Evolutionary conservation across 2,888 invertebrate genomes (phyloP).

Genomic region (Sarcophaga subvicina): DNA sequence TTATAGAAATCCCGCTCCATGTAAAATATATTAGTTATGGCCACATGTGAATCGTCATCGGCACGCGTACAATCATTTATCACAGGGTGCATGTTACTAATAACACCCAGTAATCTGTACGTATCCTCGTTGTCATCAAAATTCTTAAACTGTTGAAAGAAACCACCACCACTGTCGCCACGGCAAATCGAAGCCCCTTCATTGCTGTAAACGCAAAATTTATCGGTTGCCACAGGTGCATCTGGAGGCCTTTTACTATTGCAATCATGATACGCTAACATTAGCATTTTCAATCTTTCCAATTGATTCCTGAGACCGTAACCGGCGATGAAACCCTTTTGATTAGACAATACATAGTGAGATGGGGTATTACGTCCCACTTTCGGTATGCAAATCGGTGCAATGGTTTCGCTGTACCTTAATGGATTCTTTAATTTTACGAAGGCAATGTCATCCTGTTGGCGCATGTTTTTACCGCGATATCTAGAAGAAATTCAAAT

Average conservation of each 20-base stretch:
- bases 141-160: slow-evolving; percentile 49
- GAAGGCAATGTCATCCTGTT: slow-evolving; percentile 56
- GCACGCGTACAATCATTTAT: slow-evolving; percentile 42
- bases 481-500: slow-evolving; percentile 35
- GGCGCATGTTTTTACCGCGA: background rate
- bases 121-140: slow-evolving; percentile 32
- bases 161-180: slow-evolving; percentile 77
- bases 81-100: slow-evolving; percentile 68
- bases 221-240: slow-evolving; percentile 74
- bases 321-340: slow-evolving; percentile 22
- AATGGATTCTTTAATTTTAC: slow-evolving; percentile 38
- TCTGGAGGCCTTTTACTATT: background rate
- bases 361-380: background rate
- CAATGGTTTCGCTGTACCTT: slow-evolving; percentile 30
- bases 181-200: slow-evolving; percentile 70
- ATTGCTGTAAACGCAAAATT: slow-evolving; percentile 76
- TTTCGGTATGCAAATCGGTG: slow-evolving; percentile 53
- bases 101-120: slow-evolving; percentile 74
- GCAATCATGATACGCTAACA: slow-evolving; percentile 29
- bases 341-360: background rate
- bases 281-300: slow-evolving; percentile 46
- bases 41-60: slow-evolving; percentile 19
- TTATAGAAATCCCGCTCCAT: slow-evolving; percentile 5
- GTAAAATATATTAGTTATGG: slow-evolving; percentile 44
- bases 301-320: slow-evolving; percentile 25